Conservation (phyloP, 2,888 invertebrate species). For the Lingula anatina region DNA sequence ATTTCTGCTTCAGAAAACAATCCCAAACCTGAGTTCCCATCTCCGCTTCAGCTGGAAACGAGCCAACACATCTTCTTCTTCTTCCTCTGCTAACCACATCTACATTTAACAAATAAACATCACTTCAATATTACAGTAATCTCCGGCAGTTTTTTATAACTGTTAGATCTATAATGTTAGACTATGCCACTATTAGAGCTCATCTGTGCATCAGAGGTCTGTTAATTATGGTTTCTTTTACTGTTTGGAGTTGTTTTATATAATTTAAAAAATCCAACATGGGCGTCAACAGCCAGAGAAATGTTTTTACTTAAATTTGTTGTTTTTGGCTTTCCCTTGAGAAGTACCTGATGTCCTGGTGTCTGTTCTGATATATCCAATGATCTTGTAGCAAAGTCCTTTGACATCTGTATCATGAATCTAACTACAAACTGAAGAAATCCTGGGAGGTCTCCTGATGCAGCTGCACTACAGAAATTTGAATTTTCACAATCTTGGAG, state of each 20-base stretch:
- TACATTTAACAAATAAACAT: background rate
- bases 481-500: conserved; percentile 28
- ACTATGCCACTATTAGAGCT: too few relatives aligned
- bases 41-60: conserved; percentile 14
- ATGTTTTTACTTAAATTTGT: too few relatives aligned
- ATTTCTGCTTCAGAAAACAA: too few relatives aligned
- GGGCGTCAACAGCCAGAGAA: too few relatives aligned
- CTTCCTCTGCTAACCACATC: conserved; percentile 1
- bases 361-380: conserved; percentile 32
- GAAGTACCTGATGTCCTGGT: conserved; percentile 7
- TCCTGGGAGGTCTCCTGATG: conserved; percentile 19
- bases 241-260: too few relatives aligned
- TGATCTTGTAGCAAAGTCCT: conserved; percentile 36
- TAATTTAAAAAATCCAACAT: too few relatives aligned
- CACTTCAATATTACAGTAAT: too few relatives aligned
- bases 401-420: conserved; percentile 26
- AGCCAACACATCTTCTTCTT: background rate
- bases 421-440: conserved; percentile 21
- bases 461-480: conserved; percentile 19
- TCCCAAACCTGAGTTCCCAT: conserved; percentile 22
- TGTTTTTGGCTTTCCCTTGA: too few relatives aligned
- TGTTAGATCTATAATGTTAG: too few relatives aligned
- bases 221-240: too few relatives aligned
- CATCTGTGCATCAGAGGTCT: too few relatives aligned
- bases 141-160: too few relatives aligned